Base-by-base conservation (phyloP, 1,140 invertebrate genomes). In the Anadara kagoshimensis region DNA sequence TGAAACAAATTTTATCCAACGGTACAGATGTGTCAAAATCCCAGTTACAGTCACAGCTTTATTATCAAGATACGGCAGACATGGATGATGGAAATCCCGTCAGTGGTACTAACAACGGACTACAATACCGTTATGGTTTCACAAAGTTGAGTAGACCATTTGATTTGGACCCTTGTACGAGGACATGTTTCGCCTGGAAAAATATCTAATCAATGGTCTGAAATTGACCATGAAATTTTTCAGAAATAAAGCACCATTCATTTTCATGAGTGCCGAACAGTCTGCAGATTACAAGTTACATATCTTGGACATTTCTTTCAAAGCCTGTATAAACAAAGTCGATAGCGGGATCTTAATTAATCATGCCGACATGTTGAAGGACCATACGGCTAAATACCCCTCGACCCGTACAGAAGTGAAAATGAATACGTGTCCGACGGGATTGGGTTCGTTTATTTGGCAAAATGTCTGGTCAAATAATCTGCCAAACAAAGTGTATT, bases 361-460 rank as follows among this genome's bases (percentile, higher is more conserved):
- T 44, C 69, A 71, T 57, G 61, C 47, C 2, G 51, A 64, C n/a
- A 53, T 56, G 41, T 14, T 71, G n/a, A 64, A 71, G 51, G 61
- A 71, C 2, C 22, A 18, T 3, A 53, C 69, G 3, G 69, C 61
- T 12, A 63, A 71, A 14, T 71, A 71, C 22, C 59, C 66, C 22
- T n/a, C 69, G 2, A 58, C 61, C 4, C 63, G 73, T 58, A 69
- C 57, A 22, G 44, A 75, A 29, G 66, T 75, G 2, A 75, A 64
- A 47, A 68, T 69, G 51, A 75, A 69, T 14, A 67, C 66, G 12
- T 63, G 58, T 56, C 66, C 73, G 10, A 51, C 43, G 22, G 73
- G 73, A 26, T 75, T 66, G 14, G 59, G 59, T 5, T 61, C 58
- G n/a, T 75, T 75, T 59, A 63, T 56, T 18, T 75, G 73, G 66